Percentiles rank a stretch among this genome's conserved stretches.
Evolutionary conservation across 2,888 invertebrate species (phyloP).

Genomic region (Argyresthia goedartella): DNA sequence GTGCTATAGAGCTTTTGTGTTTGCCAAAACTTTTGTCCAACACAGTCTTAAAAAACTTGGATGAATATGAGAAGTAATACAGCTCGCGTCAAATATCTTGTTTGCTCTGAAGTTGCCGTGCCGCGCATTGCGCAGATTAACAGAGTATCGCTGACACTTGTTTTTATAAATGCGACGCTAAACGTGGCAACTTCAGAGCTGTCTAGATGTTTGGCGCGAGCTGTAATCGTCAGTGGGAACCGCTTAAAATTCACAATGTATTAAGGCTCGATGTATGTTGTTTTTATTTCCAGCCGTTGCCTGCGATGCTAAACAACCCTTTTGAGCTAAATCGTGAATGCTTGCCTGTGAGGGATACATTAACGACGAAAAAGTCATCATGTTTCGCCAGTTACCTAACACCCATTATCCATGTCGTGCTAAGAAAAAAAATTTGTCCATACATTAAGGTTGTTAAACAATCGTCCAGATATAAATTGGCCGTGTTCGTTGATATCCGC

Average conservation of each 20-base stretch:
- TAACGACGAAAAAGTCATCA: constrained; percentile 68
- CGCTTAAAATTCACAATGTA: constrained; percentile 45
- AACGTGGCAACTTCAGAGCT: too few species aligned
- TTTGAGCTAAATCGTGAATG: constrained; percentile 72
- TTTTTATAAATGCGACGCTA: too few species aligned
- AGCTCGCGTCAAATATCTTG: too few species aligned
- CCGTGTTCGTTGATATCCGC: constrained; percentile 17
- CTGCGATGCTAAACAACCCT: constrained; percentile 70
- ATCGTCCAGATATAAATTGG: constrained; percentile 15
- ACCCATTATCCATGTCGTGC: constrained; percentile 61
- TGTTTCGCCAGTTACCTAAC: constrained; percentile 61
- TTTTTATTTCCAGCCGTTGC: constrained; percentile 72
- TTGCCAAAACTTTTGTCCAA: too few species aligned
- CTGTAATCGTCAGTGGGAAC: too few species aligned
- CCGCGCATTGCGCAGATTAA: too few species aligned
- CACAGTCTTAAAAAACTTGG: too few species aligned
- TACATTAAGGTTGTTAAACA: constrained; percentile 10
- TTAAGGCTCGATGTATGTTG: constrained; percentile 71
- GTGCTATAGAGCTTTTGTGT: too few species aligned
- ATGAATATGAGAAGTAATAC: too few species aligned
- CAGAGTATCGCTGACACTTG: too few species aligned
- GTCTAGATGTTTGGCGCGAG: too few species aligned
- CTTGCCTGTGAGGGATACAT: constrained; percentile 71
- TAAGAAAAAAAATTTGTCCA: constrained; percentile 45
- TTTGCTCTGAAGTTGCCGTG: too few species aligned